Evolutionary conservation across 1,140 invertebrate genomes (phyloP), one percentile per base, ranked within the genome.

Genomic region (Telenomus remus): DNA sequence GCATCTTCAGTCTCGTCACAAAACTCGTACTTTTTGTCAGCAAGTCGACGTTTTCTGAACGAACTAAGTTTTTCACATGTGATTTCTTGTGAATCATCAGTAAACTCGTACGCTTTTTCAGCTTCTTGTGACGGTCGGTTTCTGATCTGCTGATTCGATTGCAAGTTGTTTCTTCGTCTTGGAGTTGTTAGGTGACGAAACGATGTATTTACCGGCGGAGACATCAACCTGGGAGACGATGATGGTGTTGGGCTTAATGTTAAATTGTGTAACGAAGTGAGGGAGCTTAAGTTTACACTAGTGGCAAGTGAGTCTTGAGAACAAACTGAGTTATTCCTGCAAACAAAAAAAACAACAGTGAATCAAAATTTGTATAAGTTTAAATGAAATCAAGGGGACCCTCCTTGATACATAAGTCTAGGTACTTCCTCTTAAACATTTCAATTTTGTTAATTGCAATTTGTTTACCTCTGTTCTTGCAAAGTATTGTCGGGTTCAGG

Each of bases 21-120:
- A 78, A 96, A 95, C 82, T 96, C 95, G 81, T 97, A 97, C 81
- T 96, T 96, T 84, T 96, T 97, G 80, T 97, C 95, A 0, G 95
- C 95, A 33, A 96, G 84, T 2, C 94, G 89, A 49, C 95, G 90
- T 81, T 95, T 95, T 4, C 94, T 89, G 82, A 94, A 95, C 46
- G 92, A 92, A 73, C 93, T 94, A 3, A 96, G 90, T 81, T 95
- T 96, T 81, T 95, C 94, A 80, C 92, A 94, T 54, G 93, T 93
- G 1, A 77, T 69, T 33, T 90, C 90, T 72, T 95, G 93, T 14
- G 92, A 90, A 64, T 95, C 94, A 77, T 95, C 94, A 0, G 93
- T 94, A 78, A 95, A 95, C 82, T 95, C 94, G 79, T 95, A 95
- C 0, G 94, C 93, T 82, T 94, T 94, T 61, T 94, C 93, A 0